A percentile compares a stretch with the other conserved stretches of the same genome.
phyloP scores from a whole-genome alignment of 2,797 vertebrate species.

The Mycteria americana region DNA sequence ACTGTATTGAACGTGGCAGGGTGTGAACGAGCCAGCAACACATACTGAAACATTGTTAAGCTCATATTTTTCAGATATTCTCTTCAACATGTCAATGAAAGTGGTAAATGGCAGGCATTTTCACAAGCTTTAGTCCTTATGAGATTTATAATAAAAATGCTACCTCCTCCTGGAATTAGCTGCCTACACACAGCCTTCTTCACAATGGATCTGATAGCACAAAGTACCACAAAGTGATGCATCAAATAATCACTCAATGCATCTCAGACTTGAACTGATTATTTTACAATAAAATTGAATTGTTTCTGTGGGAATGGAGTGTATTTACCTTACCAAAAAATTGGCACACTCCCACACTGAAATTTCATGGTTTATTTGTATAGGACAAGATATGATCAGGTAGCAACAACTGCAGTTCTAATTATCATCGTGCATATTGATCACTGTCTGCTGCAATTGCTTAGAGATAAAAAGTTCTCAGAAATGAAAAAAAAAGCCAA shows the following conservation, averaged over 20 bases:
- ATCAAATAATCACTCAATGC: not conserved
- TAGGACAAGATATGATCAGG: not conserved
- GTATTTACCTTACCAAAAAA: not conserved
- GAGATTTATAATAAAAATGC: not conserved
- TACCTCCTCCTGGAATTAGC: not conserved
- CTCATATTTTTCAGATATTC: slow-evolving; percentile 17
- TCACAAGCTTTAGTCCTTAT: not conserved
- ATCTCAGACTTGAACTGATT: not conserved
- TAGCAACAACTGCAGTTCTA: not conserved
- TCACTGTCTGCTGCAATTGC: not conserved
- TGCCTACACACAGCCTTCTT: not conserved
- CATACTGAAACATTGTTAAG: not conserved
- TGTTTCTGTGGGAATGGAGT: not conserved
- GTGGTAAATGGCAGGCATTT: not conserved
- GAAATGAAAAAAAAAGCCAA: not conserved
- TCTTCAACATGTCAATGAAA: not conserved
- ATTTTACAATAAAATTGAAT: not conserved
- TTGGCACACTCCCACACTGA: accelerated
- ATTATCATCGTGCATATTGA: not conserved
- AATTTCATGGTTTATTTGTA: not conserved
- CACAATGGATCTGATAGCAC: not conserved
- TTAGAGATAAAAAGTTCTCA: not conserved
- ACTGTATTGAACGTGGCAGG: not conserved
- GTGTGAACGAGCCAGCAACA: not conserved
- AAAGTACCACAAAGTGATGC: not conserved